phyloP scores from a whole-genome alignment of 2,888 invertebrate genomes.

The Ophion obscuratus region DNA sequence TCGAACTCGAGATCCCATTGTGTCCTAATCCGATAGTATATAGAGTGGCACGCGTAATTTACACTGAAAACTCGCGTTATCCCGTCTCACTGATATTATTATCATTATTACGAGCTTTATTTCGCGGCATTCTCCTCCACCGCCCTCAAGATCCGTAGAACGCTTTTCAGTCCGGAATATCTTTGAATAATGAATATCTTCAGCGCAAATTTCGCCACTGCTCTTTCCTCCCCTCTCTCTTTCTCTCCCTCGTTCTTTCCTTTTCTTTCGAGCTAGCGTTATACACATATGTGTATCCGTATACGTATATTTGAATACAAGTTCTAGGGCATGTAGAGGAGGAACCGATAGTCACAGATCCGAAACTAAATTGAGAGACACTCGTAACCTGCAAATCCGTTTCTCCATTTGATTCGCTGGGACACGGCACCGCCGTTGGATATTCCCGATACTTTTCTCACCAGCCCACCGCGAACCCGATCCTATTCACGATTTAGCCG shows the following conservation, averaged over 20 bases:
- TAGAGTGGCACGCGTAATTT: neutral
- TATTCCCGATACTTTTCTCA: slow-evolving; percentile 1
- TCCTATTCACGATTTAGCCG: slow-evolving; percentile 31
- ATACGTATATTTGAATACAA: neutral
- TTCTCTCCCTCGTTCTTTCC: neutral
- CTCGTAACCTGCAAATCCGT: slow-evolving; percentile 8
- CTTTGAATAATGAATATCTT: slow-evolving; percentile 47
- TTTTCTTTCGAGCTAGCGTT: neutral
- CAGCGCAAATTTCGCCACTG: slow-evolving; percentile 4
- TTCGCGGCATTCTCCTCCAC: neutral
- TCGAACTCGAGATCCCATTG: neutral
- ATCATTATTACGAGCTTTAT: neutral
- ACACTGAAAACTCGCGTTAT: neutral
- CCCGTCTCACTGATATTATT: neutral
- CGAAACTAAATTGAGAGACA: slow-evolving; percentile 42
- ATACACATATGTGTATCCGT: neutral
- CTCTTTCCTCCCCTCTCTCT: neutral
- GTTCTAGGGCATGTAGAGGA: too few species aligned
- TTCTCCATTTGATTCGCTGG: slow-evolving; percentile 33
- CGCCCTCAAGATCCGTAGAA: neutral
- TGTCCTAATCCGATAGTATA: neutral
- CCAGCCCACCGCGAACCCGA: neutral
- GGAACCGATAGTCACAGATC: neutral
- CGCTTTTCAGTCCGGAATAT: slow-evolving; percentile 22
- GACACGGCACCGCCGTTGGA: neutral